These are phyloP conservation scores for Oxyteleia sp. DNA, from an alignment of 2,888 invertebrate genomes.

Conservation along the genomic window DNA sequence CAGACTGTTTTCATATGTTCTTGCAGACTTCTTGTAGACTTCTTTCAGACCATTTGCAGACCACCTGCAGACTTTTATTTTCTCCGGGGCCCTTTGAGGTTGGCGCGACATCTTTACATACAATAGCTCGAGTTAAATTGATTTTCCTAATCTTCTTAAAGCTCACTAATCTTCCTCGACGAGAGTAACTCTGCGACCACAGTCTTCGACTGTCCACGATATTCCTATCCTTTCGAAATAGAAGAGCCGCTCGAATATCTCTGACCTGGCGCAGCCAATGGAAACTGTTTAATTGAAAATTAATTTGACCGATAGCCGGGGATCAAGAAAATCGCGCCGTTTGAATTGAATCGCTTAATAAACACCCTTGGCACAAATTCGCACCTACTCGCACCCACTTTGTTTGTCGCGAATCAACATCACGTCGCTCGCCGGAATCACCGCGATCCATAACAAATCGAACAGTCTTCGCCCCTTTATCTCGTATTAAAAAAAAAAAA, in stretches of 20 bases:
- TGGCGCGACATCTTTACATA: slow-evolving; percentile 35
- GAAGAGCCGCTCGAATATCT: neutral
- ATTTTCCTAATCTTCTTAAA: slow-evolving; percentile 54
- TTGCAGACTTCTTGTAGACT: too few species aligned
- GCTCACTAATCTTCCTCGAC: too few species aligned
- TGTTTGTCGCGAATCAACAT: slow-evolving; percentile 15
- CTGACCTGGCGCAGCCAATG: neutral
- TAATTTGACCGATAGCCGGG: slow-evolving; percentile 6
- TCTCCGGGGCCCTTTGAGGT: slow-evolving; percentile 22
- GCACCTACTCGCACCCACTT: neutral
- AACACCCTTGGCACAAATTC: slow-evolving; percentile 52
- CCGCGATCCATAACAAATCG: slow-evolving; percentile 38
- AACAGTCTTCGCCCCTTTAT: slow-evolving; percentile 46
- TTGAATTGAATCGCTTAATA: slow-evolving; percentile 9
- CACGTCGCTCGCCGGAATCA: neutral
- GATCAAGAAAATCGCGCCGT: neutral
- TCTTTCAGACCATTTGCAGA: too few species aligned
- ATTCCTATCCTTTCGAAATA: neutral
- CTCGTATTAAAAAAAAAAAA: slow-evolving; percentile 42
- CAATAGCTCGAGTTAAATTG: slow-evolving; percentile 46
- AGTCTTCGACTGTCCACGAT: slow-evolving; percentile 12
- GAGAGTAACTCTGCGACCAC: too few species aligned
- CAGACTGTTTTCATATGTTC: too few species aligned
- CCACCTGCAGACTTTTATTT: too few species aligned
- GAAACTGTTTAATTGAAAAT: slow-evolving; percentile 18